These are phyloP conservation scores for Cyclopterus lumpus DNA, from an alignment of 2,797 vertebrate genomes.

Conservation along the genomic window DNA sequence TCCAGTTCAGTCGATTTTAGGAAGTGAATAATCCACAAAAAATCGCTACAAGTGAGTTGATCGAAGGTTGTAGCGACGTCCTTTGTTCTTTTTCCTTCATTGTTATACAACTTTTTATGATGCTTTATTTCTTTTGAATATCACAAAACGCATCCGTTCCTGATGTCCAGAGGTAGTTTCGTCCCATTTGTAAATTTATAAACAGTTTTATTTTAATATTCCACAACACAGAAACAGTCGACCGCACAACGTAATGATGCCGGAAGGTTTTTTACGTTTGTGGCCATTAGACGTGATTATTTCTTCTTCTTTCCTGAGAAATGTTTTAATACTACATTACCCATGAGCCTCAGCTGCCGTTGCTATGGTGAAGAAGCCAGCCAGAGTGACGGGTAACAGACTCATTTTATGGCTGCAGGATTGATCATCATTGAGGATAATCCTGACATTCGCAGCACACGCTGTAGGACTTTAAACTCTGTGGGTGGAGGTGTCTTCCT, in stretches of 20 bases:
- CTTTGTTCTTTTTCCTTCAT: not conserved
- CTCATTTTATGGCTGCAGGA: not conserved
- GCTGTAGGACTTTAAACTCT: not conserved
- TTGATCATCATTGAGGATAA: not conserved
- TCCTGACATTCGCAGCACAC: not conserved
- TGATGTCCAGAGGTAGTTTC: not conserved
- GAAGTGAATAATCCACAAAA: conserved; percentile 10
- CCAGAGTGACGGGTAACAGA: not conserved
- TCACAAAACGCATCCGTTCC: not conserved
- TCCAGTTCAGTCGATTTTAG: conserved; percentile 20
- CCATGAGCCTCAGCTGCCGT: not conserved
- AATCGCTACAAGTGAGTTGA: not conserved
- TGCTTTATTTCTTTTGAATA: not conserved
- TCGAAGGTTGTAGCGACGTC: not conserved
- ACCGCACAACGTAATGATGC: not conserved
- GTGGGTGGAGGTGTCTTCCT: not conserved
- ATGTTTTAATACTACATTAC: not conserved
- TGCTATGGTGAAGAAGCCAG: not conserved
- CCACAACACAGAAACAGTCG: not conserved
- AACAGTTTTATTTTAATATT: not conserved
- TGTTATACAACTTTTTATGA: not conserved
- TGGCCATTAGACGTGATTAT: not conserved
- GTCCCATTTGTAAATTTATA: not conserved
- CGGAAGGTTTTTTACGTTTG: not conserved
- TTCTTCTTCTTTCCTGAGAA: not conserved